Conservation (phyloP, 64 coral and sea anemone genomes). For the Anthopleura sola region DNA sequence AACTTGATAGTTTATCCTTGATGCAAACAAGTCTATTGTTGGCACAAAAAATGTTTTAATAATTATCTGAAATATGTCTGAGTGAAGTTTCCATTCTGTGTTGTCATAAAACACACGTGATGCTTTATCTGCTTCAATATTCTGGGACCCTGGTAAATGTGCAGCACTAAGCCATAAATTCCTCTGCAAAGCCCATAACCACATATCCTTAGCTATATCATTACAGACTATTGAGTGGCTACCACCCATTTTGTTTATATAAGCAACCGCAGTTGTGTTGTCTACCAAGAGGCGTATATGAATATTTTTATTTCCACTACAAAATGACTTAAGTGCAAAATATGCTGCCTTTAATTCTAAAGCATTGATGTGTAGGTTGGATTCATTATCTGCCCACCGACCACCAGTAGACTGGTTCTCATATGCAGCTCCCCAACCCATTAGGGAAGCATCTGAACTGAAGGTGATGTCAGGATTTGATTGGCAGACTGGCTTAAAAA, state of each 20-base stretch:
- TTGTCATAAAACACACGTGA: constrained; percentile 19
- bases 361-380: constrained; percentile 43
- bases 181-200: background rate
- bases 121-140: background rate
- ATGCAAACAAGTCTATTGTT: constrained; percentile 4
- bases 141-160: background rate
- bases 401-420: constrained; percentile 28
- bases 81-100: background rate
- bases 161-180: background rate
- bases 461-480: background rate
- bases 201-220: constrained; percentile 4
- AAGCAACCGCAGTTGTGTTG: constrained; percentile 46
- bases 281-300: constrained; percentile 57
- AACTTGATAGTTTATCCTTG: background rate
- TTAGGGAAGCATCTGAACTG: constrained; percentile 36
- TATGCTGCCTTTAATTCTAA: constrained; percentile 53
- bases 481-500: background rate
- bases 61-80: no score
- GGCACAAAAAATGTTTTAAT: no score
- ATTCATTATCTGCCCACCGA: constrained; percentile 21
- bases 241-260: constrained; percentile 46
- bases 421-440: constrained; percentile 38
- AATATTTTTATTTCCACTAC: constrained; percentile 20
- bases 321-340: constrained; percentile 38
- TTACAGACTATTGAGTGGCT: background rate